Evolutionary conservation across 2,113 vertebrate genomes (phyloP), one percentile per base, ranked within the genome.

Genomic region (Columba livia): DNA sequence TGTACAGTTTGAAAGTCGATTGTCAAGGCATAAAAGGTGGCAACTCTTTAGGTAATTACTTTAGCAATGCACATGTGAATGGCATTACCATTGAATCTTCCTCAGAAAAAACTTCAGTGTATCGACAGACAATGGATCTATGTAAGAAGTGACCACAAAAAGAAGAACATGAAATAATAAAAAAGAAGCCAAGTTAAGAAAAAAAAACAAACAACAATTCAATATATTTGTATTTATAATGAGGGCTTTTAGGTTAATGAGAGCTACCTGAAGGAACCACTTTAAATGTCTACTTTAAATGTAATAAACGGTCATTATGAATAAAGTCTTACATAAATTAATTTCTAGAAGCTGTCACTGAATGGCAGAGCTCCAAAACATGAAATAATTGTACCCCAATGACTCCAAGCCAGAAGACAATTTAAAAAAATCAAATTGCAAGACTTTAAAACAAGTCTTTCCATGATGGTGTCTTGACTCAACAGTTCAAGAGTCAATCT

Each of bases 11-110:
- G 48, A 80, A 86, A 90, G 85, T 83, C 0, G 0, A 34, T 61
- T 65, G 44, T 78, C 50, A 48, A 77, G 78, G 79, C 1, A 4
- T 57, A 88, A 79, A 80, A 85, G 36, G 75, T 36, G 15, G 62
- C 50, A 91, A 79, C 79, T 80, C 36, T 93, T 93, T 89, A 54
- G 61, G 65, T 87, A 93, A 92, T 79, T 86, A 57, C 67, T 93
- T 84, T 15, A 92, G 72, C 53, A 81, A 90, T 80, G 48, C 56
- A 38, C 64, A 83, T n/a, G 18, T 85, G 94, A 85, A 87, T 85
- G 71, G 36, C 13, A 75, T 75, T 79, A 85, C n/a, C 87, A 58
- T 70, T 87, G 65, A 95, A 91, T 84, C 42, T 72, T 79, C 40
- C 26, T 61, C 54, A 57, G 80, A 94, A 96, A 94, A 95, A 73